phyloP scores from a whole-genome alignment of 2,888 invertebrate genomes.

The Lordiphosa andalusiaca region DNA sequence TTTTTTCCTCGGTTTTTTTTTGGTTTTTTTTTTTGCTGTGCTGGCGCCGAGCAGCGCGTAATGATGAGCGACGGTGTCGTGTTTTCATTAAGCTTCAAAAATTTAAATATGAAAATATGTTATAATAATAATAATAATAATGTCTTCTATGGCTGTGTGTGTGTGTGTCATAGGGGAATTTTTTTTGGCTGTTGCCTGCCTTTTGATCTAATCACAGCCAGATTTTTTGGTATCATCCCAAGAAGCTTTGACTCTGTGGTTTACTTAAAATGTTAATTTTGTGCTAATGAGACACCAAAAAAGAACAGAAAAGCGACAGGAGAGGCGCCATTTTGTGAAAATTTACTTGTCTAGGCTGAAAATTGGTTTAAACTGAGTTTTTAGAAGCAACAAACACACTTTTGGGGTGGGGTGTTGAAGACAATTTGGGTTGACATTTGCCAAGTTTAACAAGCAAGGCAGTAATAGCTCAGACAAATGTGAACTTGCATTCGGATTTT shows the following conservation, averaged over 20 bases:
- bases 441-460: no score
- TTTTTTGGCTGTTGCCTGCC: conserved; percentile 35
- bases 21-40: conserved; percentile 15
- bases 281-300: conserved; percentile 50
- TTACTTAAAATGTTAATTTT: conserved; percentile 67
- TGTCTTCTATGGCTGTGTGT: conserved; percentile 13
- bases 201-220: conserved; percentile 65
- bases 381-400: no score
- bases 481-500: no score
- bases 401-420: no score
- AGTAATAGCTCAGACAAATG: no score
- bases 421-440: no score
- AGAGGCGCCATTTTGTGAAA: no score
- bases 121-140: conserved; percentile 67
- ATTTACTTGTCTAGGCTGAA: no score
- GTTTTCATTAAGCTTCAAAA: conserved; percentile 61
- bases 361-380: no score
- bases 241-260: conserved; percentile 53
- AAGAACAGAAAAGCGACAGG: no score
- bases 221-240: conserved; percentile 40
- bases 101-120: conserved; percentile 67
- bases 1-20: neutral
- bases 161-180: conserved; percentile 17
- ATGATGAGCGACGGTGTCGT: conserved; percentile 73
- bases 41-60: conserved; percentile 30